Evolutionary conservation across 30 jellyfish, hydroid and myxozoan genomes (phyloP), one percentile per base, ranked within the genome.

Genomic region (Pseudorhiza aurosa): DNA sequence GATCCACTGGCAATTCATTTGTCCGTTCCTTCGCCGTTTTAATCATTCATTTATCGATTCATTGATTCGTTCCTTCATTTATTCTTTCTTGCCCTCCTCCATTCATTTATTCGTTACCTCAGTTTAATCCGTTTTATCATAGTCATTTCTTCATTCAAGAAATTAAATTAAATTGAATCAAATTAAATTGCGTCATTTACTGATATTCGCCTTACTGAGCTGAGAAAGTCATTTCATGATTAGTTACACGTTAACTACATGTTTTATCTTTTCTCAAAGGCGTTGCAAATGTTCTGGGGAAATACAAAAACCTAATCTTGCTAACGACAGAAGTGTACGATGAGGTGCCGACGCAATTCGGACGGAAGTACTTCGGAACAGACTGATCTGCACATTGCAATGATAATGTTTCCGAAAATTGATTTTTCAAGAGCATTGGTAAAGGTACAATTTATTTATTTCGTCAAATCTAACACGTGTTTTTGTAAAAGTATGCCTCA

Each of bases 301-400:
- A 74, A 49, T 93, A 72, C 88, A 96, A 89, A 27, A 64, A 75
- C 32, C 79, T 93, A 44, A 77, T 49, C 12, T 91, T 93, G 50
- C 63, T 92, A 29, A 92, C 98, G 22, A 92, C 98, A 0, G 97
- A 92, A 39, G 84, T 85, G 7, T 81, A 85, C 33, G 87, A 87
- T 8, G 98, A 92, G 19, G 93, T 85, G n/a, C 96, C 96, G 10
- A 65, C 77, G 15, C 98, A 85, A 30, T 92, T 90, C 51, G 97
- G 98, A 37, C 83, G 92, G 45, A 80, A 85, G 42, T 92, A 92
- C 65, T 92, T 85, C 72, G 98, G 98, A 17, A 92, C 98, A 2
- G 96, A 86, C 58, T 92, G 39, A 78, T 22, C 22, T 17, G 4
- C 14, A 53, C 5, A 1, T 21, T 33, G 17, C 8, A 53, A 3